Conservation (phyloP, 1,140 invertebrate genomes). For the Ostrea denselamellosa region DNA sequence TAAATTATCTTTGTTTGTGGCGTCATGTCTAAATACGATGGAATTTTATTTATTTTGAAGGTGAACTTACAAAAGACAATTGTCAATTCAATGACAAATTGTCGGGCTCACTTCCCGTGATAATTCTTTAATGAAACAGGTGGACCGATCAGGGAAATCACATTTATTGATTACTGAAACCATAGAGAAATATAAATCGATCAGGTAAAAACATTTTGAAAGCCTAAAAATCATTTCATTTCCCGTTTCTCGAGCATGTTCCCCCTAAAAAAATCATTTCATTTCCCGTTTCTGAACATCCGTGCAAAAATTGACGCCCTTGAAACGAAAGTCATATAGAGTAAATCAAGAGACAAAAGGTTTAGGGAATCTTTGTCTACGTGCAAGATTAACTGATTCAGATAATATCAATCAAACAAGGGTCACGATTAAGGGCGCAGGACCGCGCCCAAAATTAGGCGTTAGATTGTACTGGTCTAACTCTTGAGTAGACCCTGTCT, state of each 20-base stretch:
- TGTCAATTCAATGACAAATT: not conserved
- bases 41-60: slow-evolving; percentile 35
- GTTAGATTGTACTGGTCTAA: not conserved
- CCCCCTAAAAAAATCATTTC: not conserved
- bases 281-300: not conserved
- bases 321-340: not conserved
- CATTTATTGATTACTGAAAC: slow-evolving; percentile 9
- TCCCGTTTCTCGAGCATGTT: not conserved
- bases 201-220: not conserved
- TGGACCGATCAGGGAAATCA: slow-evolving; percentile 4
- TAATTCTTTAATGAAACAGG: not conserved
- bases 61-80: not conserved
- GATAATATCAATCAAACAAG: not conserved
- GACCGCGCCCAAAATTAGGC: not conserved
- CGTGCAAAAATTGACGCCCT: not conserved
- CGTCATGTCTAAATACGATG: slow-evolving; percentile 4
- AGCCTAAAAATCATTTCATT: not conserved
- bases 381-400: not conserved
- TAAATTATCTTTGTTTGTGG: not conserved
- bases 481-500: not conserved
- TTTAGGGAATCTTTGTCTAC: not conserved
- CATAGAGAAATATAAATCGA: not conserved
- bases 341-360: not conserved
- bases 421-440: not conserved
- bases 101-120: not conserved